These are phyloP conservation scores for Protodeltote pygarga DNA, from an alignment of 2,888 invertebrate species.

Conservation along the genomic window DNA sequence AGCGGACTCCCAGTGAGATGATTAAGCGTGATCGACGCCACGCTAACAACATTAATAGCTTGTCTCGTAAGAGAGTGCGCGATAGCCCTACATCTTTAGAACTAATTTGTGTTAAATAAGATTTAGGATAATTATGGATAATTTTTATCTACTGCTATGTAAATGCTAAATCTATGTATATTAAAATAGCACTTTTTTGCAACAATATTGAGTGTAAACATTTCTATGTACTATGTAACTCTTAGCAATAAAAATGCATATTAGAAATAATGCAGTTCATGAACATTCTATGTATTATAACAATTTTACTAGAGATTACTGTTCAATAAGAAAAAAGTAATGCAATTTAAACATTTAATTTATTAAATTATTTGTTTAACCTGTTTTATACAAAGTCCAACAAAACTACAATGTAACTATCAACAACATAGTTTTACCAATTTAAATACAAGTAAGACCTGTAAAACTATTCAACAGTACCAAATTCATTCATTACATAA, in stretches of 20 bases:
- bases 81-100: background rate
- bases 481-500: too few species aligned
- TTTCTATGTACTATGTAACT: slow-evolving; percentile 11
- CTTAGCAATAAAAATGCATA: slow-evolving; percentile 25
- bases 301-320: slow-evolving; percentile 5
- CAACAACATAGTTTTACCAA: slow-evolving; percentile 5
- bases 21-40: too few species aligned
- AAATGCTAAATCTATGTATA: slow-evolving; percentile 4
- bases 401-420: slow-evolving; percentile 26
- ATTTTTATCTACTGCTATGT: slow-evolving; percentile 8
- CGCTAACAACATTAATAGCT: slow-evolving; percentile 14
- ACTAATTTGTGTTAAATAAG: too few species aligned
- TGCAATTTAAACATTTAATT: background rate
- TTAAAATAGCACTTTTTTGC: slow-evolving; percentile 8
- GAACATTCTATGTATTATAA: background rate
- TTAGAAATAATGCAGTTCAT: slow-evolving; percentile 9
- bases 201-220: slow-evolving; percentile 16
- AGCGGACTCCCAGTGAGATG: background rate
- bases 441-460: too few species aligned
- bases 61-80: slow-evolving; percentile 3
- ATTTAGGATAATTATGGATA: slow-evolving; percentile 4
- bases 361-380: slow-evolving; percentile 8
- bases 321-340: background rate
- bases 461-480: too few species aligned
- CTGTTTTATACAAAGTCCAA: slow-evolving; percentile 8